phyloP scores from a whole-genome alignment of 2,113 vertebrate genomes.

The Octodon degus region DNA sequence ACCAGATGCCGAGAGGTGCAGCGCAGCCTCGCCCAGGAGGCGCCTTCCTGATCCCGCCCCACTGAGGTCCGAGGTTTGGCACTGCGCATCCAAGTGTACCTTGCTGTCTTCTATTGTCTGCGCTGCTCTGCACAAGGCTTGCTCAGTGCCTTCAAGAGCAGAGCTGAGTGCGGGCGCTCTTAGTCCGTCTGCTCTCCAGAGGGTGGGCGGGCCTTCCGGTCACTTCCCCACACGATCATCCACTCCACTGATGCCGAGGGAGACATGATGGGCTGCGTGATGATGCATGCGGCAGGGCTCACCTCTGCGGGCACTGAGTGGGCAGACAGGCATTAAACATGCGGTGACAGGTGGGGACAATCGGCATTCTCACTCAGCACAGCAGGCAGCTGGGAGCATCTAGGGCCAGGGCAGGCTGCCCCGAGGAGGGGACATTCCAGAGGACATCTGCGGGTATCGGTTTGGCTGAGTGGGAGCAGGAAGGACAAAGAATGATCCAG shows the following conservation, averaged over 20 bases:
- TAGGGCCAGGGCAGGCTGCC: neutral
- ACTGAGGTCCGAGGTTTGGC: rapidly evolving
- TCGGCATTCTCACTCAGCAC: rapidly evolving
- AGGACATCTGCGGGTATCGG: neutral
- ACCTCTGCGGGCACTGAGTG: neutral
- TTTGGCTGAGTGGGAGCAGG: neutral
- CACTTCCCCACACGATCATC: no score
- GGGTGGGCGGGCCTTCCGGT: neutral
- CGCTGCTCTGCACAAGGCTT: rapidly evolving
- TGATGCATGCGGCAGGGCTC: neutral
- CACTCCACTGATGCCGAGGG: neutral
- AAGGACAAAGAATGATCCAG: neutral
- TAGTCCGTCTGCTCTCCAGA: neutral
- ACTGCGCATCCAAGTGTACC: neutral
- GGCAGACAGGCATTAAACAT: neutral
- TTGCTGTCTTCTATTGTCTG: neutral
- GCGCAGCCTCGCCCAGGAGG: rapidly evolving
- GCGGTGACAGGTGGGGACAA: neutral
- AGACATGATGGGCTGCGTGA: neutral
- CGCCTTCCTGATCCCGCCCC: neutral
- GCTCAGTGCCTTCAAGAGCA: neutral
- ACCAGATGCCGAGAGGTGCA: no score
- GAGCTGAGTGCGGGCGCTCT: neutral
- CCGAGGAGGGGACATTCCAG: neutral
- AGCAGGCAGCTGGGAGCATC: neutral